phyloP scores from a whole-genome alignment of 2,113 vertebrate species.

The Gobiocypris rarus region DNA sequence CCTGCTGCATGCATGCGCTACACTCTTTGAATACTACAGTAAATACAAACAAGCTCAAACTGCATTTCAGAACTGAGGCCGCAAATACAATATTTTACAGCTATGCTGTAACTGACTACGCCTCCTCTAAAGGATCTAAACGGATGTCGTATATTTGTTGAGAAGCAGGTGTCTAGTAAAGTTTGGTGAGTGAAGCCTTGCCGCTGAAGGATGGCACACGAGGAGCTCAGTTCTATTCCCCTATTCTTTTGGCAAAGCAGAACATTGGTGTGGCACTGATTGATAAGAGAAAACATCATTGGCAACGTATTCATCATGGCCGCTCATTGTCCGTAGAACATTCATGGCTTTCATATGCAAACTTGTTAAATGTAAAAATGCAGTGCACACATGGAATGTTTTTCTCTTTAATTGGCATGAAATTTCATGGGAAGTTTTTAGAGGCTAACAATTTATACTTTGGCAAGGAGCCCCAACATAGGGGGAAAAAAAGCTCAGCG shows the following conservation, averaged over 20 bases:
- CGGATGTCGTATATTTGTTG: slow-evolving; percentile 58
- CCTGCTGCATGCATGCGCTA: background rate
- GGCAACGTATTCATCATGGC: slow-evolving; percentile 66
- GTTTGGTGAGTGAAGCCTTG: slow-evolving; percentile 66
- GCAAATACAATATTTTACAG: background rate
- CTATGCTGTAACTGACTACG: background rate
- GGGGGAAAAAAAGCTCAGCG: slow-evolving; percentile 59
- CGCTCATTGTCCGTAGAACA: slow-evolving; percentile 63
- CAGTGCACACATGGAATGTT: slow-evolving; percentile 44
- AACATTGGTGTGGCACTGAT: slow-evolving; percentile 65
- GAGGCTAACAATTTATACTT: slow-evolving; percentile 55
- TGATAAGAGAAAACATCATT: slow-evolving; percentile 58
- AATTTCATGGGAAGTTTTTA: slow-evolving; percentile 60
- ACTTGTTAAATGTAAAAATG: slow-evolving; percentile 52
- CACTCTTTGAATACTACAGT: background rate
- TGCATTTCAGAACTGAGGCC: background rate
- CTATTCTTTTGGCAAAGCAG: slow-evolving; percentile 65
- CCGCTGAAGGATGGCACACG: slow-evolving; percentile 61
- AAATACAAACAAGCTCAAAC: slow-evolving; percentile 7
- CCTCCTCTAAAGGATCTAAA: background rate
- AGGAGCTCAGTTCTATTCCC: slow-evolving; percentile 64
- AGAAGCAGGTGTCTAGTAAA: slow-evolving; percentile 73
- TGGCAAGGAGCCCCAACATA: slow-evolving; percentile 62
- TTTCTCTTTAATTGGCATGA: slow-evolving; percentile 65
- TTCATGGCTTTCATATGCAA: slow-evolving; percentile 44